These are phyloP conservation scores for Eleginops maclovinus DNA, from an alignment of 2,113 vertebrate genomes.

Conservation along the genomic window DNA sequence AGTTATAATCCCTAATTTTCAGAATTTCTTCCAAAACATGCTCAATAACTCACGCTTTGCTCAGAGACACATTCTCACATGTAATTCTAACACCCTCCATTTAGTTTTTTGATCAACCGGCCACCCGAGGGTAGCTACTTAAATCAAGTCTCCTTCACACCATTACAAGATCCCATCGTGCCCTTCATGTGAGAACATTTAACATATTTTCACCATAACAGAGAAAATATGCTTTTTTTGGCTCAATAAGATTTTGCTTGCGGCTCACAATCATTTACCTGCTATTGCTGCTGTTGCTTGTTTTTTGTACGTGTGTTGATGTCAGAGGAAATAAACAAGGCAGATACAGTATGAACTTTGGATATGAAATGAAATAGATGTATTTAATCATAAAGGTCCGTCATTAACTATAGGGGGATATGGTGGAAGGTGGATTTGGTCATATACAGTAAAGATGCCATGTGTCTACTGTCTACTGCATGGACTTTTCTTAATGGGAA, in stretches of 20 bases:
- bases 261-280: slow-evolving; percentile 9
- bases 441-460: too few relatives aligned
- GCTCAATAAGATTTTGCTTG: slow-evolving; percentile 29
- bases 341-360: too few relatives aligned
- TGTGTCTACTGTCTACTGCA: too few relatives aligned
- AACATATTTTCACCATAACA: neutral
- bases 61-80: slow-evolving; percentile 3
- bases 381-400: neutral
- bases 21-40: neutral
- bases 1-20: slow-evolving; percentile 10
- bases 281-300: neutral
- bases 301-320: slow-evolving; percentile 5
- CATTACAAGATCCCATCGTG: slow-evolving; percentile 24
- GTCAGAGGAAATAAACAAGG: slow-evolving; percentile 16
- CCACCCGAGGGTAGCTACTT: slow-evolving; percentile 6
- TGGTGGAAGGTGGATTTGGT: too few relatives aligned
- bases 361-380: neutral
- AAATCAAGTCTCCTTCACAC: slow-evolving; percentile 27
- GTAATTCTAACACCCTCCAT: slow-evolving; percentile 29
- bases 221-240: neutral
- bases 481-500: too few relatives aligned
- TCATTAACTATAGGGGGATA: neutral
- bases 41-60: neutral
- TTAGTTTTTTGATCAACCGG: slow-evolving; percentile 17
- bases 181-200: slow-evolving; percentile 41